Base-by-base conservation (phyloP, 2,888 invertebrate species). In the Trilocha varians region DNA sequence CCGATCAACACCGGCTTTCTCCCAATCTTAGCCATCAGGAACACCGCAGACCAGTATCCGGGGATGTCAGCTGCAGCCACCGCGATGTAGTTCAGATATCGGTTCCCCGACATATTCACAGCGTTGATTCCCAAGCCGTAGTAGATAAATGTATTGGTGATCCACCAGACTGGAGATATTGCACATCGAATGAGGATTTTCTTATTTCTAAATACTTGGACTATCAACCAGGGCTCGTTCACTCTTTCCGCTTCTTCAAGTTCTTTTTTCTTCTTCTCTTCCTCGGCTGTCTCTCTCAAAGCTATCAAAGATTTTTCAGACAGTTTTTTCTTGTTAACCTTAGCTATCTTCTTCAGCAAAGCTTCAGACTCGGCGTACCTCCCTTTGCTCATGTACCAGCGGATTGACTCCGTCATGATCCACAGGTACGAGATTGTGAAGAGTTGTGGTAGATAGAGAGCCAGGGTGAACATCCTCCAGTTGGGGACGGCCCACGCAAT, bases 361-460 rank as follows among this genome's bases (percentile, higher is more conserved):
- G 62, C 63, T 55, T 90, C 89, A 0, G 92, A 91, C 52, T 91
- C 89, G 25, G 90, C 88, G 48, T 88, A 87, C 43, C 89, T 87
- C 3, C 91, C 90, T 57, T 92, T 91, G 37, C 90, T 90, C 55
- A 93, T 75, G 13, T 94, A 85, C 95, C 95, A 95, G 43, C 94
- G 87, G 3, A 93, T 88, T 5, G 93, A 93, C 70, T 93, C 93
- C 0, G 93, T 91, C 6, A 92, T 77, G 32, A 92, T 73, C 90
- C 92, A 91, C 53, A 91, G 89, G 62, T 93, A 92, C 13, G 87
- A 68, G 35, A 94, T 68, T 16, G 92, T 88, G 0, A 93, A 67
- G 4, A 93, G 64, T n/a, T 91, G 89, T 0, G 94, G 94, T 0
- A 88, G 85, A 59, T 94, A 94, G 9, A 92, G 75, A 4, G 91